Evolutionary conservation across 1,140 invertebrate genomes (phyloP), one percentile per base, ranked within the genome.

Genomic region (Sycophaga agraensis): DNA sequence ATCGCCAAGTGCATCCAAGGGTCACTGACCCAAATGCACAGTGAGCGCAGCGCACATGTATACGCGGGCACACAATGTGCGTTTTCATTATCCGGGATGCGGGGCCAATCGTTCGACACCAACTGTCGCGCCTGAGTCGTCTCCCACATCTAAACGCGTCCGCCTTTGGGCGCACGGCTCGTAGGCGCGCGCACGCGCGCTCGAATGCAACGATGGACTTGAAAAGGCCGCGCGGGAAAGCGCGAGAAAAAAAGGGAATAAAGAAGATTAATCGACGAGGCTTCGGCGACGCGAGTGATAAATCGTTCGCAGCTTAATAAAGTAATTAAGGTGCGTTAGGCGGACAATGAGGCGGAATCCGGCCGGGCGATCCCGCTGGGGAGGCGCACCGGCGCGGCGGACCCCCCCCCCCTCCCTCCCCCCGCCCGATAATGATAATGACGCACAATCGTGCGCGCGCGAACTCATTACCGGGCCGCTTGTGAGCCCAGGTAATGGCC

Each of bases 401-500:
- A 45, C 22, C 3, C 22, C 34, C 39, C 11, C n/a, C n/a, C n/a
- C n/a, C n/a, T n/a, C n/a, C n/a, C n/a, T n/a, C n/a, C n/a, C n/a
- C n/a, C n/a, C n/a, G n/a, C n/a, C 11, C 45, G 46, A 43, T 40
- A 59, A 40, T 24, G 56, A 50, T 59, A 49, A 34, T 40, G 26
- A 37, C 56, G 34, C 39, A 59, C 26, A n/a, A 35, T 19, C 24
- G 22, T 12, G 19, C 40, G 37, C 45, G 24, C n/a, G 12, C 0
- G 34, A 22, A 37, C 34, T 9, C n/a, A n/a, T n/a, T n/a, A n/a
- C n/a, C n/a, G n/a, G n/a, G n/a, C n/a, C n/a, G n/a, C n/a, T n/a
- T n/a, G n/a, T n/a, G n/a, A n/a, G n/a, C n/a, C n/a, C n/a, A n/a
- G n/a, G n/a, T n/a, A n/a, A n/a, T n/a, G n/a, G n/a, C n/a, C n/a